Evolutionary conservation across 1,140 invertebrate genomes (phyloP).

Genomic region (Olivierus martensii): DNA sequence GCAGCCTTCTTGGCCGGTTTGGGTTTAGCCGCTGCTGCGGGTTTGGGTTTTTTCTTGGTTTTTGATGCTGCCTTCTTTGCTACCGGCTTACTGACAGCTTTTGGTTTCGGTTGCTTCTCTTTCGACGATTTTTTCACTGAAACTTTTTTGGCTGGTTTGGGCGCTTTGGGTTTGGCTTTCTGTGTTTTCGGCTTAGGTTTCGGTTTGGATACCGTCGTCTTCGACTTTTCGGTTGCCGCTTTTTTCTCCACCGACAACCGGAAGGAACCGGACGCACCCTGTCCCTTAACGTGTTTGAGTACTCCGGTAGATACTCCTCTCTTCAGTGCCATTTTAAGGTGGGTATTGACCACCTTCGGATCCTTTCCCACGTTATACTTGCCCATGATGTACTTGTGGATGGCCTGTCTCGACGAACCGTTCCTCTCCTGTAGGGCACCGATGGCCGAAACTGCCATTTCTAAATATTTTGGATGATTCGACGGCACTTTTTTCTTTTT

Average conservation of each 20-base stretch:
- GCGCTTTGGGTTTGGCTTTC: constrained; percentile 9
- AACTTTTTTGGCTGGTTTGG: constrained; percentile 5
- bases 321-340: constrained; percentile 22
- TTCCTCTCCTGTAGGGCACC: constrained; percentile 23
- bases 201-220: constrained; percentile 9
- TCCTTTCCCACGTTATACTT: constrained; percentile 24
- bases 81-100: constrained; percentile 4
- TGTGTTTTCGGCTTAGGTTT: constrained; percentile 16
- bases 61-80: background rate
- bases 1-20: constrained; percentile 1
- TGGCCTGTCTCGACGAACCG: constrained; percentile 25
- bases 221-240: constrained; percentile 3
- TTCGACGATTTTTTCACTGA: constrained; percentile 14
- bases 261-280: constrained; percentile 23
- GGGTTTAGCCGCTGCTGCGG: constrained; percentile 7
- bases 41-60: background rate
- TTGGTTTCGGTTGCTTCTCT: constrained; percentile 6
- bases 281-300: constrained; percentile 23
- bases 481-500: too few species aligned
- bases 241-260: constrained; percentile 18
- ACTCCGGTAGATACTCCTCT: constrained; percentile 17
- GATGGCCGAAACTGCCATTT: constrained; percentile 25
- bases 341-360: constrained; percentile 17
- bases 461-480: constrained; percentile 14
- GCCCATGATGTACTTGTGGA: constrained; percentile 24